phyloP scores from a whole-genome alignment of 1,140 invertebrate genomes.

The Stegodyphus dumicola region DNA sequence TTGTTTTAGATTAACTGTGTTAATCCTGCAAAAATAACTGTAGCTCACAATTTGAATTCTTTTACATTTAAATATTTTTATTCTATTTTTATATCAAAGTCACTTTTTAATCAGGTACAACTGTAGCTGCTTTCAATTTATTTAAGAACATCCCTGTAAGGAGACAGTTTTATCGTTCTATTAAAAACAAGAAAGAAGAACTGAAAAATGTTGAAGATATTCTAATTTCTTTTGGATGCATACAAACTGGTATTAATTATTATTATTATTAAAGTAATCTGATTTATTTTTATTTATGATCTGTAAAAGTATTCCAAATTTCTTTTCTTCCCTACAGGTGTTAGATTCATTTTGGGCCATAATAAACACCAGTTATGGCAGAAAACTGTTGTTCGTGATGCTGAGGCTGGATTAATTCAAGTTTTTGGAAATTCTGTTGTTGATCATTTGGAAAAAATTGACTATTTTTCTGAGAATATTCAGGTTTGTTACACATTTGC shows the following conservation, averaged over 20 bases:
- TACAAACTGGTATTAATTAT: constrained; percentile 68
- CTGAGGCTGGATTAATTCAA: constrained; percentile 69
- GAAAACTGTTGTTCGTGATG: constrained; percentile 69
- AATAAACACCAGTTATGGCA: constrained; percentile 73
- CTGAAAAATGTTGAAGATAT: constrained; percentile 74
- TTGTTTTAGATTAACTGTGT: no score
- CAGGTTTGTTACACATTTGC: constrained; percentile 4
- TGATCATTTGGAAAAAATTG: constrained; percentile 54
- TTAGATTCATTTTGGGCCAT: constrained; percentile 71
- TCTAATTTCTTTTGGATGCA: constrained; percentile 72
- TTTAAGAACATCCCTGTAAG: constrained; percentile 77
- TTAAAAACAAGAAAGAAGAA: constrained; percentile 72
- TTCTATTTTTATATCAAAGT: background rate
- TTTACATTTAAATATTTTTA: no score
- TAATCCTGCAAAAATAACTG: no score
- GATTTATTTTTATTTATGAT: background rate
- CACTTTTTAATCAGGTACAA: constrained; percentile 72
- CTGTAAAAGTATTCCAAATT: background rate
- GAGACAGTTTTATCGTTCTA: constrained; percentile 71
- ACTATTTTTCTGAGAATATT: constrained; percentile 15
- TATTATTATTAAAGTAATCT: background rate
- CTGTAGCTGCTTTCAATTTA: constrained; percentile 71
- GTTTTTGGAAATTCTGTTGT: constrained; percentile 70
- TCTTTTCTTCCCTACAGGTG: constrained; percentile 26
- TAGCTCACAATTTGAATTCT: no score